phyloP scores from a whole-genome alignment of 1,140 invertebrate genomes.

The Microvelia longipes region DNA sequence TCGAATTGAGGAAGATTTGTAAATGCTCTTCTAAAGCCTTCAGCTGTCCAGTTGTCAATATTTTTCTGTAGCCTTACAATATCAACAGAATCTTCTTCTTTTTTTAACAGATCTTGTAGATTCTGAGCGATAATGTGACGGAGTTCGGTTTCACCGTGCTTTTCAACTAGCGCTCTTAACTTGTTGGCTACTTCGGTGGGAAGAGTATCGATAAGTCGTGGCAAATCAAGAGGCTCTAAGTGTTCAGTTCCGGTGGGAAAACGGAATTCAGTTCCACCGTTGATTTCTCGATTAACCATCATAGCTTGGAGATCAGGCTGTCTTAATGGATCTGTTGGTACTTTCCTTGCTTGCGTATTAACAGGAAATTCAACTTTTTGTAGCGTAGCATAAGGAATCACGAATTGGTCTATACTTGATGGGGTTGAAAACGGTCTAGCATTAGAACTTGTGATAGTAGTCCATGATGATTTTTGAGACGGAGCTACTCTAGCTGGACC shows the following conservation, averaged over 20 bases:
- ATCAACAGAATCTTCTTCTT: constrained; percentile 40
- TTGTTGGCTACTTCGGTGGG: constrained; percentile 27
- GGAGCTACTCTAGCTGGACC: constrained; percentile 3
- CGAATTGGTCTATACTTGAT: constrained; percentile 38
- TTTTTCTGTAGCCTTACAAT: constrained; percentile 57
- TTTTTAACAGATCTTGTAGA: constrained; percentile 25
- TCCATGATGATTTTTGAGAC: background rate
- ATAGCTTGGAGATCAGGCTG: constrained; percentile 26
- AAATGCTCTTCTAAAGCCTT: constrained; percentile 37
- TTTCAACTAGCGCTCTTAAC: constrained; percentile 17
- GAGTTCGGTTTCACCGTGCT: constrained; percentile 5
- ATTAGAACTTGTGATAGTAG: background rate
- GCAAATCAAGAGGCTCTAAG: constrained; percentile 22
- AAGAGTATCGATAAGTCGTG: constrained; percentile 24
- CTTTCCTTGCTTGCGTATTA: constrained; percentile 33
- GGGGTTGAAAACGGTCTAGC: constrained; percentile 10
- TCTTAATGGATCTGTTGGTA: constrained; percentile 26
- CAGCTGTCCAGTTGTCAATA: constrained; percentile 69
- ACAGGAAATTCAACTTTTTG: constrained; percentile 23
- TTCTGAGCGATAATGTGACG: constrained; percentile 30
- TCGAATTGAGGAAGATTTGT: constrained; percentile 32
- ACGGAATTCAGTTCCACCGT: constrained; percentile 9
- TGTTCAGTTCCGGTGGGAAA: constrained; percentile 23
- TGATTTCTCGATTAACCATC: constrained; percentile 21
- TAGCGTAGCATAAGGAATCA: constrained; percentile 57